These are phyloP conservation scores for Collichthys lucidus DNA, from an alignment of 2,113 vertebrate species.

Conservation along the genomic window DNA sequence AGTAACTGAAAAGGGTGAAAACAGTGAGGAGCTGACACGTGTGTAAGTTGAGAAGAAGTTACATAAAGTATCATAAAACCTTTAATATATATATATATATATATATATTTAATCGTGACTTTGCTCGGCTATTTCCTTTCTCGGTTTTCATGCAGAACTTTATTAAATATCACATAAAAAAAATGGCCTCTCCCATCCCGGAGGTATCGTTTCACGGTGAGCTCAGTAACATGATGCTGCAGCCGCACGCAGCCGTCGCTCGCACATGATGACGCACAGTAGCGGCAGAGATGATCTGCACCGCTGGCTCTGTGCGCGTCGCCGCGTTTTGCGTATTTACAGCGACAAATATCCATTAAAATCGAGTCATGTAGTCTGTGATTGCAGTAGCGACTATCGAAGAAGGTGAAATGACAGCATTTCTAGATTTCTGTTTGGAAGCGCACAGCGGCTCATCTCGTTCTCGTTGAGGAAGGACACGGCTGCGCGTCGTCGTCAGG, in stretches of 20 bases:
- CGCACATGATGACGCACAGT: slow-evolving; percentile 57
- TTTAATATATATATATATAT: no score
- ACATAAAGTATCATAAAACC: no score
- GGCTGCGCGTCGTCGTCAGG: slow-evolving; percentile 33
- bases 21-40: no score
- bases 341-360: neutral
- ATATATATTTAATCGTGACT: no score
- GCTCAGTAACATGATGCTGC: slow-evolving; percentile 15
- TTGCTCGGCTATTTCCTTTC: no score
- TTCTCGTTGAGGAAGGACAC: slow-evolving; percentile 38
- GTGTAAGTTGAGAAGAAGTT: no score
- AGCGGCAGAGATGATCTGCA: slow-evolving; percentile 52
- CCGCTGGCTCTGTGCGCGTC: slow-evolving; percentile 40
- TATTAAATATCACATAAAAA: no score
- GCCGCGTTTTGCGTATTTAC: neutral
- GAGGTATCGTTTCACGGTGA: neutral
- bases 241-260: slow-evolving; percentile 42
- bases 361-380: neutral
- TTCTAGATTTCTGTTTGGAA: neutral
- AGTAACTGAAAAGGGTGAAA: neutral
- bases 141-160: no score
- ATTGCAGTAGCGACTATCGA: neutral
- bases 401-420: slow-evolving; percentile 12
- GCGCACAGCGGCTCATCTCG: neutral
- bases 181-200: no score